Evolutionary conservation across 2,888 invertebrate species (phyloP), one percentile per base, ranked within the genome.

Genomic region (Agrochola lota): DNA sequence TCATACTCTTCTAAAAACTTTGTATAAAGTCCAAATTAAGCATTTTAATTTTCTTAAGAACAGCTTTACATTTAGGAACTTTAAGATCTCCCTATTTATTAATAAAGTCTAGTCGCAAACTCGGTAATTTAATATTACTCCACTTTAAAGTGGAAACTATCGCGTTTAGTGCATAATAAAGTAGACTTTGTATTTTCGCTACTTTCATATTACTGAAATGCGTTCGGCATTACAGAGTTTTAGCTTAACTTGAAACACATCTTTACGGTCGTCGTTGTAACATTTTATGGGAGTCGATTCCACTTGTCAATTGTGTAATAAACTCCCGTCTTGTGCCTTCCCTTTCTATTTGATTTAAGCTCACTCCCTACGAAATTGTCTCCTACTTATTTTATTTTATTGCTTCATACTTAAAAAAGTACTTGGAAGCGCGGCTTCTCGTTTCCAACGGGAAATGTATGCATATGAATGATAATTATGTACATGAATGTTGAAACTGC

Each of bases 291-390:
- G 83, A 83, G 88, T 91, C 92, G 89, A 91, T 93, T 93, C 92
- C 89, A 92, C 90, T 92, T 91, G 93, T 92, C 93, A 91, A 93
- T 92, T 92, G 92, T 91, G 89, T 89, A 91, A 92, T 94, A 94
- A 94, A 93, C 88, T 90, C 88, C 85, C 85, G 85, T 85, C 87
- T 88, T 89, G 86, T 89, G 90, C 88, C 85, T 87, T 86, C 84
- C 87, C 84, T 87, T 89, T 88, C 89, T 85, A 91, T 93, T 92
- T 91, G 92, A 92, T 93, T 91, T 89, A 89, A 91, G 89, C 89
- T 91, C 86, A 87, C 86, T 90, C 81, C 87, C 85, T 85, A 84
- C 89, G 82, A 90, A 92, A 92, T 92, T 91, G 91, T 91, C 89
- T 90, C 85, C 84, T 90, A 35, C 87, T 88, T 88, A 82, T 91